Base-by-base conservation (phyloP, 1,140 invertebrate species). In the Dreissena polymorpha region DNA sequence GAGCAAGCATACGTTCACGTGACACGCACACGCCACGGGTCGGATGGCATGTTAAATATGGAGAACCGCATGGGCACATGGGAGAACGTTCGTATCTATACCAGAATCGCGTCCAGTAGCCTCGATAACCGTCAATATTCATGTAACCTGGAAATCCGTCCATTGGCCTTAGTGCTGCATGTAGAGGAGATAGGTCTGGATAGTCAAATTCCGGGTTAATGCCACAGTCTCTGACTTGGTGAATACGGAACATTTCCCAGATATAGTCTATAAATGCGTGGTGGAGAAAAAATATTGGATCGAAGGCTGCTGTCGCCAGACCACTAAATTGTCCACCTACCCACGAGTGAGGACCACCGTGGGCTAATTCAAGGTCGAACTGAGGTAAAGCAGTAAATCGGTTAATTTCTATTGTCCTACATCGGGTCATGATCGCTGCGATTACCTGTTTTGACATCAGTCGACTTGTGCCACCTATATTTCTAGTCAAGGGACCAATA, bases 251-350 rank as follows among this genome's bases (percentile, higher is more conserved):
- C 63, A 87, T 29, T 60, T 90, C 86, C 89, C 89, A 90, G 18
- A 90, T 76, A 68, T 88, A 88, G 81, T 93, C 92, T 23, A 93
- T 85, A 83, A 91, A 93, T 50, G 86, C 76, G 82, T 93, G 93
- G 78, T 92, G 92, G 75, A 93, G 73, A 83, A 91, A 93, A 86
- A 93, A 93, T 29, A 92, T 85, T 0, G 89, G 89, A 83, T 93
- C 93, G 72, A 90, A 92, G 55, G 91, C 80, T 18, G 90, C 87
- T 7, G 90, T 92, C 16, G 86, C 80, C 21, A 90, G 50, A 65
- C 69, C 69, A 10, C 29, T 65, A 87, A 91, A 89, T 51, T 86
- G 76, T 2, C 90, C 90, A 10, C 89, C 90, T 23, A 89, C 74
- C 70, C 84, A 90, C 18, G 81, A 68, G 75, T 91, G 90, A 50